These are phyloP conservation scores for Triops longicaudatus DNA, from an alignment of 1,140 invertebrate species.

Conservation along the genomic window DNA sequence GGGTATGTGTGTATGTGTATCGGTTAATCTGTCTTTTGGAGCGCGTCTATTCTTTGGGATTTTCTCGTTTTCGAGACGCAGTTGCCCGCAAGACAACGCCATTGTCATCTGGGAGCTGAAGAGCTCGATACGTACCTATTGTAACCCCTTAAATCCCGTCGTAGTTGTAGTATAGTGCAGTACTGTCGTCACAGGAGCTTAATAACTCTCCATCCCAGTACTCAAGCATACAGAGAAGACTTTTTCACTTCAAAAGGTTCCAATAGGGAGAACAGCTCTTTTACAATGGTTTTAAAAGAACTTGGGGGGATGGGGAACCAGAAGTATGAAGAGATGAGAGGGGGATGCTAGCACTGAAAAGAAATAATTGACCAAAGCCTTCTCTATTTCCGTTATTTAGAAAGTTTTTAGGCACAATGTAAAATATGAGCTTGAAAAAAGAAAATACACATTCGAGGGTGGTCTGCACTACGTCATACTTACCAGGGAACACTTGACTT, in stretches of 20 bases:
- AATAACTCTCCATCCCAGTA: neutral
- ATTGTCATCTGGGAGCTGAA: neutral
- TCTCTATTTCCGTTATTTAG: neutral
- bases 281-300: too few relatives aligned
- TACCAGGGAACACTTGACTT: neutral
- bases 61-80: too few relatives aligned
- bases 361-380: too few relatives aligned
- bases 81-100: neutral
- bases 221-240: neutral
- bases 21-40: neutral
- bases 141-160: neutral
- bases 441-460: neutral
- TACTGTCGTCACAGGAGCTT: neutral
- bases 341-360: too few relatives aligned
- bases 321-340: too few relatives aligned
- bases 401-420: neutral
- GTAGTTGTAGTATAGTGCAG: too few relatives aligned
- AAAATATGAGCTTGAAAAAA: neutral
- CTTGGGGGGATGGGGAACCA: too few relatives aligned
- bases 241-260: neutral
- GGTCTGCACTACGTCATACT: conserved; percentile 2
- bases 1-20: neutral
- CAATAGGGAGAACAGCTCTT: too few relatives aligned
- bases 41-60: too few relatives aligned
- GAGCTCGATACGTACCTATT: neutral